Percentiles rank a stretch among this genome's conserved stretches.
Conservation (phyloP, 1,140 invertebrate species). For the Agrypnia vestita region DNA sequence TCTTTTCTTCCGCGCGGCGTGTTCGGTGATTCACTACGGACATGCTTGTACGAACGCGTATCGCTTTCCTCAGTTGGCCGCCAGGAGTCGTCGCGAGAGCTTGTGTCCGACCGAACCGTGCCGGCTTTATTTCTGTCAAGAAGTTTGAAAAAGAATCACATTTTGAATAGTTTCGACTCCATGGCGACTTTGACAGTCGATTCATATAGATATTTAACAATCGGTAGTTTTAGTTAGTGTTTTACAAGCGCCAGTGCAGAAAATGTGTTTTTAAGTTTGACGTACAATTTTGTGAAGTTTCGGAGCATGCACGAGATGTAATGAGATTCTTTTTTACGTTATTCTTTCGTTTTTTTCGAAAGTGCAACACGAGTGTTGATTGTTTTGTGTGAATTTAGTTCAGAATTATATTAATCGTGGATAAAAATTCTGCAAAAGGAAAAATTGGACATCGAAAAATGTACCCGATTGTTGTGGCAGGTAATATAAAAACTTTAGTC, state of each 20-base stretch:
- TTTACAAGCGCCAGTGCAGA: constrained; percentile 16
- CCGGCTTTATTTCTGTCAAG: constrained; percentile 17
- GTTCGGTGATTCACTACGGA: constrained; percentile 23
- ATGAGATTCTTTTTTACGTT: constrained; percentile 13
- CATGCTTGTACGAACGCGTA: constrained; percentile 1
- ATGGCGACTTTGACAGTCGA: constrained; percentile 44
- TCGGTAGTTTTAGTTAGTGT: constrained; percentile 9
- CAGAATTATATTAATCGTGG: not conserved
- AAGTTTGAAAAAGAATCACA: constrained; percentile 35
- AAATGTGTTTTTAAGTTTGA: constrained; percentile 22
- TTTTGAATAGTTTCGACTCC: constrained; percentile 19
- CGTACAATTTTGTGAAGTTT: constrained; percentile 10
- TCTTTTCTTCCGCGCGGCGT: constrained; percentile 7
- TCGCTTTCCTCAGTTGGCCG: constrained; percentile 36
- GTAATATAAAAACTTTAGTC: not conserved
- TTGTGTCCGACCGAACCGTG: constrained; percentile 1
- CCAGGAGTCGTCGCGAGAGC: constrained; percentile 34
- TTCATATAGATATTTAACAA: constrained; percentile 13
- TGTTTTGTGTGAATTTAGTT: not conserved
- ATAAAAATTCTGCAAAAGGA: not conserved
- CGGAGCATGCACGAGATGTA: constrained; percentile 9
- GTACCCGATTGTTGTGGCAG: constrained; percentile 34
- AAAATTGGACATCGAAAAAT: constrained; percentile 34
- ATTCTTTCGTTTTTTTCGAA: constrained; percentile 23
- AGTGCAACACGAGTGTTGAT: constrained; percentile 17